Percentiles rank a stretch among this genome's conserved stretches.
These are phyloP conservation scores for Drosophila prolongata DNA, from an alignment of 2,888 invertebrate species.

Conservation along the genomic window DNA sequence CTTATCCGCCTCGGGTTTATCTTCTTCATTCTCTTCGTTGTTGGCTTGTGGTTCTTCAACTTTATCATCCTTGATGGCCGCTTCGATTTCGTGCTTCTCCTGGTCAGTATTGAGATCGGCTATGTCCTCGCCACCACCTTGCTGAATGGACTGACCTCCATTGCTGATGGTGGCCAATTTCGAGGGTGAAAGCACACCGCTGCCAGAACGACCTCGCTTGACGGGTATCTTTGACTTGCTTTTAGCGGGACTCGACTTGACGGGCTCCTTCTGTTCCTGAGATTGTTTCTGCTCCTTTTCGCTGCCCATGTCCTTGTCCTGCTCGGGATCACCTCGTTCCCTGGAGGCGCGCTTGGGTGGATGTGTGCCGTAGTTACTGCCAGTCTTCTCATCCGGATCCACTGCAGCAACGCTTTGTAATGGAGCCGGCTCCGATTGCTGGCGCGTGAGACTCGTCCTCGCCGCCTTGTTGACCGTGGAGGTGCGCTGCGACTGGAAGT, in stretches of 20 bases:
- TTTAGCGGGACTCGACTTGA: conserved; percentile 83
- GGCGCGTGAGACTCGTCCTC: conserved; percentile 73
- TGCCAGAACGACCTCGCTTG: conserved; percentile 71
- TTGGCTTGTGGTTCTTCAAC: conserved; percentile 37
- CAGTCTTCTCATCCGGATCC: conserved; percentile 45
- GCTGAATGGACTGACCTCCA: conserved; percentile 77
- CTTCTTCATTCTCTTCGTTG: conserved; percentile 60
- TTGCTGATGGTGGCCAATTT: conserved; percentile 73
- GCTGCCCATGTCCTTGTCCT: conserved; percentile 75
- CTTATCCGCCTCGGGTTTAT: conserved; percentile 70
- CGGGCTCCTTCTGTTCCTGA: conserved; percentile 48
- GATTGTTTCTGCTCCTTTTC: conserved; percentile 62
- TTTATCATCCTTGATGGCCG: conserved; percentile 82
- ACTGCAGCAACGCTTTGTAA: conserved; percentile 51
- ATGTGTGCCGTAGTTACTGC: conserved; percentile 82
- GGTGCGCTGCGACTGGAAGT: conserved; percentile 76
- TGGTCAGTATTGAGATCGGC: conserved; percentile 83
- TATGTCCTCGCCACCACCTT: conserved; percentile 84
- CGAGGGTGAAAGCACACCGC: conserved; percentile 84
- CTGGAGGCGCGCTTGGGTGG: conserved; percentile 78
- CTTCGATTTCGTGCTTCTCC: conserved; percentile 82
- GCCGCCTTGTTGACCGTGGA: conserved; percentile 63
- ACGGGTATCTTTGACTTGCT: conserved; percentile 84
- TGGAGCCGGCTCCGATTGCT: conserved; percentile 84
- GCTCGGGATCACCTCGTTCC: conserved; percentile 61